phyloP scores from a whole-genome alignment of 2,113 vertebrate genomes.

The Stercorarius parasiticus region DNA sequence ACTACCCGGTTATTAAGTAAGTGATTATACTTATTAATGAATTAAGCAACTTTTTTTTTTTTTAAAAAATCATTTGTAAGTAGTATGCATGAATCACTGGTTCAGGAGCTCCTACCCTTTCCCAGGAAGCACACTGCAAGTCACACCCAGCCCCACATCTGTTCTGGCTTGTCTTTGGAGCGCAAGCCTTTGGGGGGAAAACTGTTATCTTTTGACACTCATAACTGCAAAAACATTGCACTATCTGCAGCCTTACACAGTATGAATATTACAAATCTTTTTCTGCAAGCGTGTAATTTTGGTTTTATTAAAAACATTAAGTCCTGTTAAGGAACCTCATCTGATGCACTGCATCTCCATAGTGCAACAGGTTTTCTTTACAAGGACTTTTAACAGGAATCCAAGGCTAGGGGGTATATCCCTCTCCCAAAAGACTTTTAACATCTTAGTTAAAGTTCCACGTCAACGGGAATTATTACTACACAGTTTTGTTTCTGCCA shows the following conservation, averaged over 20 bases:
- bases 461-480: not conserved
- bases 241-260: not conserved
- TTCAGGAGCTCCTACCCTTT: not conserved
- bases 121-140: not conserved
- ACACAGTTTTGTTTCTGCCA: not conserved
- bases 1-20: not conserved
- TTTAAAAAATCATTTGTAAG: not conserved
- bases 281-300: not conserved
- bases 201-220: not conserved
- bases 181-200: not conserved
- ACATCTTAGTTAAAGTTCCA: not conserved
- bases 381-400: not conserved
- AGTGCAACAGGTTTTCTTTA: not conserved
- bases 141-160: not conserved
- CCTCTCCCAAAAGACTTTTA: not conserved
- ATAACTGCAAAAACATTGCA: not conserved
- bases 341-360: too few species aligned
- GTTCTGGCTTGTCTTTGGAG: not conserved
- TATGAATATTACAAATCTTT: not conserved
- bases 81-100: not conserved
- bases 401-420: not conserved
- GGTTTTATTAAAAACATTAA: not conserved
- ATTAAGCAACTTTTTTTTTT: not conserved
- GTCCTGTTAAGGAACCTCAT: not conserved
- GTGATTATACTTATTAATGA: not conserved